These are phyloP conservation scores for Anthophora plumipes DNA, from an alignment of 2,888 invertebrate species.

Conservation along the genomic window DNA sequence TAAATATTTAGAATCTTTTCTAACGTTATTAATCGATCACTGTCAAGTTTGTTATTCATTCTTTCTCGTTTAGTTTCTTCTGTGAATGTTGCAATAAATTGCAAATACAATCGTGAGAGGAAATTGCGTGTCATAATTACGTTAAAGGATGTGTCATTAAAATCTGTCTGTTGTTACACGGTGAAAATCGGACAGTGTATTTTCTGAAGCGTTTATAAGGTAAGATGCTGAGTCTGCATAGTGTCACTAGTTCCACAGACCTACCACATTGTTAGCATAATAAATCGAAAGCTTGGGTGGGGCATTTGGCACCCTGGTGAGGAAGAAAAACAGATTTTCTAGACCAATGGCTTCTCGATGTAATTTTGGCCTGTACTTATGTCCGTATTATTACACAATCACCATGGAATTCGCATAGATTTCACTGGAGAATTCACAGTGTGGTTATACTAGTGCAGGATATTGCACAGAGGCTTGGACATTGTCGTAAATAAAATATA, in stretches of 20 bases:
- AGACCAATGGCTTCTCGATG: constrained; percentile 2
- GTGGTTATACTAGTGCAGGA: background rate
- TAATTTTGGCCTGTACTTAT: background rate
- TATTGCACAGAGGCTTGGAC: background rate
- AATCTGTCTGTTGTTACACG: background rate
- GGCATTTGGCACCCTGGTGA: constrained; percentile 13
- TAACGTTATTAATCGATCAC: background rate
- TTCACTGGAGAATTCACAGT: background rate
- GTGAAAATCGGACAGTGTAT: background rate
- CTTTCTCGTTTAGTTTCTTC: background rate
- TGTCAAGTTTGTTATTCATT: background rate
- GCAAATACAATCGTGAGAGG: no score
- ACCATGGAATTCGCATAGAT: background rate
- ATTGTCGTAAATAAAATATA: background rate
- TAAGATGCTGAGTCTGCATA: background rate
- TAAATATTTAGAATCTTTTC: background rate
- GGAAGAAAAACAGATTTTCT: constrained; percentile 24
- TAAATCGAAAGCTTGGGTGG: constrained; percentile 7
- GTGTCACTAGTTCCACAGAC: background rate
- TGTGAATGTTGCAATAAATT: no score
- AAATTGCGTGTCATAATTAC: background rate
- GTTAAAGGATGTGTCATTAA: background rate
- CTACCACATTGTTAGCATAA: background rate
- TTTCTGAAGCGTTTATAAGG: background rate
- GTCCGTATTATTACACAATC: constrained; percentile 1